phyloP scores from a whole-genome alignment of 2,888 invertebrate genomes.

The Aspidiotus destructor region DNA sequence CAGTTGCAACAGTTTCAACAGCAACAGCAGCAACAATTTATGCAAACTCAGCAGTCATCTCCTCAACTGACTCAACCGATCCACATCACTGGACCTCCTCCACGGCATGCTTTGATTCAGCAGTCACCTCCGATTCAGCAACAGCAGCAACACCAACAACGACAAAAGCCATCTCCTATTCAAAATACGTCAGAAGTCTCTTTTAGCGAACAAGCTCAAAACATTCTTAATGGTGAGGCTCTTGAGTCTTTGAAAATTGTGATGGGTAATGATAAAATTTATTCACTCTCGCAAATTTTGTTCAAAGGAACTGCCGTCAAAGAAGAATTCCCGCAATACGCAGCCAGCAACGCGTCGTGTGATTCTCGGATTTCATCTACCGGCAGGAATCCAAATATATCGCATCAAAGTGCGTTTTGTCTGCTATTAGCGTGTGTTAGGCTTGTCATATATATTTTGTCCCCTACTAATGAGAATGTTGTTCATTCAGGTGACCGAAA shows the following conservation, averaged over 20 bases:
- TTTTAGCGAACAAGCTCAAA: constrained; percentile 26
- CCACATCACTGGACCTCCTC: constrained; percentile 39
- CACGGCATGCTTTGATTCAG: constrained; percentile 46
- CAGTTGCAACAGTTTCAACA: constrained; percentile 25
- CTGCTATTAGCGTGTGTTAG: neutral
- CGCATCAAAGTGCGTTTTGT: neutral
- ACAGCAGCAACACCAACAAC: constrained; percentile 13
- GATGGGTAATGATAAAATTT: neutral
- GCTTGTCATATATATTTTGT: neutral
- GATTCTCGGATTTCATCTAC: constrained; percentile 4
- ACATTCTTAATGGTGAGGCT: constrained; percentile 20
- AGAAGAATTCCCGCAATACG: constrained; percentile 23
- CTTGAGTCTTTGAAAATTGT: too few species aligned
- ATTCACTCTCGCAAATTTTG: neutral
- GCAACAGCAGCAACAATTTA: constrained; percentile 39
- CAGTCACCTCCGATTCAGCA: constrained; percentile 37
- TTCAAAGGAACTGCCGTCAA: constrained; percentile 16
- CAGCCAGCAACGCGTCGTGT: neutral
- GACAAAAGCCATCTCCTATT: constrained; percentile 16
- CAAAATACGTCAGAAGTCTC: constrained; percentile 13
- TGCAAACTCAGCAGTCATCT: constrained; percentile 36
- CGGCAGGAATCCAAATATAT: neutral
- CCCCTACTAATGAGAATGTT: neutral
- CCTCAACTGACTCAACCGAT: constrained; percentile 14
- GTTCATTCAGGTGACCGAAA: constrained; percentile 22